Conservation (phyloP, 92 coral and sea anemone species). For the Heteractis magnifica region DNA sequence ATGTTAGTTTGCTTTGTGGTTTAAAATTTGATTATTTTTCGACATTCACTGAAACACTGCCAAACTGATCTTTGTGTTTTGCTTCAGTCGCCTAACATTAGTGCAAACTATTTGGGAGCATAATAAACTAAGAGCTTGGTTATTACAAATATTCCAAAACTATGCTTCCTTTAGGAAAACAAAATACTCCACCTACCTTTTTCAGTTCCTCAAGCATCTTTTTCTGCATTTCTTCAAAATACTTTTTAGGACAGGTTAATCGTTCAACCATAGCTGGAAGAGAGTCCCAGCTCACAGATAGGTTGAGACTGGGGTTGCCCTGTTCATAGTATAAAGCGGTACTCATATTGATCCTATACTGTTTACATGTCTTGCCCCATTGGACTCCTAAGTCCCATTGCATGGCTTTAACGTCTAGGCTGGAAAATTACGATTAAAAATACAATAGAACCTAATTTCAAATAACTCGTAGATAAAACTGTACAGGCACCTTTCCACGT, state of each 20-base stretch:
- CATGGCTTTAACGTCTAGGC: constrained; percentile 19
- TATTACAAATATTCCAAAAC: too few relatives aligned
- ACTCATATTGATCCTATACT: constrained; percentile 27
- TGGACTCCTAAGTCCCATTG: constrained; percentile 2
- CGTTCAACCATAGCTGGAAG: constrained; percentile 25
- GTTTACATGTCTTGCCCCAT: constrained; percentile 44
- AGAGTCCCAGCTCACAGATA: constrained; percentile 27
- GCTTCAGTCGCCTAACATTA: too few relatives aligned
- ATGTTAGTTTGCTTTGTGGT: too few relatives aligned
- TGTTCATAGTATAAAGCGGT: constrained; percentile 6
- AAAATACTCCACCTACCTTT: constrained; percentile 8
- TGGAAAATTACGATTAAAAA: not conserved
- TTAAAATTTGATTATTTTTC: too few relatives aligned
- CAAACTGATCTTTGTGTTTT: too few relatives aligned
- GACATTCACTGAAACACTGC: too few relatives aligned
- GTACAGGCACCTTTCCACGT: too few relatives aligned
- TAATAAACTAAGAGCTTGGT: too few relatives aligned
- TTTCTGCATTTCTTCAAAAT: constrained; percentile 2
- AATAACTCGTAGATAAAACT: too few relatives aligned
- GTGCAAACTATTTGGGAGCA: too few relatives aligned
- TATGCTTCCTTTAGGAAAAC: not conserved
- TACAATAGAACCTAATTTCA: not conserved
- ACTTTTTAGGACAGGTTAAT: constrained; percentile 29
- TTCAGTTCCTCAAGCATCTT: constrained; percentile 9
- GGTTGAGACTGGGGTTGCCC: constrained; percentile 28